Conservation (phyloP, 1,140 invertebrate species). For the Tetramorium parvispinum region DNA sequence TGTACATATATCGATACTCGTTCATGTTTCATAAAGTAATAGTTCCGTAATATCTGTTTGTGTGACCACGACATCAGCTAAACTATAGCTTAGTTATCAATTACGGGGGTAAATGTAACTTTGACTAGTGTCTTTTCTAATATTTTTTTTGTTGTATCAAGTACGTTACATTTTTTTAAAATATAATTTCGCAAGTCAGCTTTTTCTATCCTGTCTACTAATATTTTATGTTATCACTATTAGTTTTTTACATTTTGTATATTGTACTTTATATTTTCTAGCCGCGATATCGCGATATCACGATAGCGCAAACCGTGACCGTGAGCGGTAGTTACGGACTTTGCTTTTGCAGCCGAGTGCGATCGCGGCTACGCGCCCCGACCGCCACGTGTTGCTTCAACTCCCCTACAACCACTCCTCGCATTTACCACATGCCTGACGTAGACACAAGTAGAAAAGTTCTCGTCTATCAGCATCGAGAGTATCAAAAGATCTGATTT, state of each 20-base stretch:
- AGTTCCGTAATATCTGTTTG: background rate
- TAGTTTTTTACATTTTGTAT: conserved; percentile 5
- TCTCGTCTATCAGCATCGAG: conserved; percentile 10
- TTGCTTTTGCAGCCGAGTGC: conserved; percentile 33
- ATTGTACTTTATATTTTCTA: background rate
- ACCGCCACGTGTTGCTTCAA: conserved; percentile 72
- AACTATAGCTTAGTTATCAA: background rate
- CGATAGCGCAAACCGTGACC: conserved; percentile 60
- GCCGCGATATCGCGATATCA: background rate
- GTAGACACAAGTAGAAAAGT: conserved; percentile 65
- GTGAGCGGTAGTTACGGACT: conserved; percentile 55
- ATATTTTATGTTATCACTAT: background rate
- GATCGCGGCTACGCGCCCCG: conserved; percentile 47
- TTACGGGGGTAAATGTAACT: background rate
- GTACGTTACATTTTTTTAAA: background rate
- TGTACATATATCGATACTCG: background rate
- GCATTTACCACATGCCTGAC: conserved; percentile 28
- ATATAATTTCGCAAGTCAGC: background rate
- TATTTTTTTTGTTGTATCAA: background rate
- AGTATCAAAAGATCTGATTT: background rate
- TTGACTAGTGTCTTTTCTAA: background rate
- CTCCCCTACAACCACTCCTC: conserved; percentile 33
- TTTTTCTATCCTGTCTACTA: no score
- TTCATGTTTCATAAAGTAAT: conserved; percentile 13
- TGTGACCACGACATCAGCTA: no score